phyloP scores from a whole-genome alignment of 1,140 invertebrate species.

The Aphelenchoides fujianensis region DNA sequence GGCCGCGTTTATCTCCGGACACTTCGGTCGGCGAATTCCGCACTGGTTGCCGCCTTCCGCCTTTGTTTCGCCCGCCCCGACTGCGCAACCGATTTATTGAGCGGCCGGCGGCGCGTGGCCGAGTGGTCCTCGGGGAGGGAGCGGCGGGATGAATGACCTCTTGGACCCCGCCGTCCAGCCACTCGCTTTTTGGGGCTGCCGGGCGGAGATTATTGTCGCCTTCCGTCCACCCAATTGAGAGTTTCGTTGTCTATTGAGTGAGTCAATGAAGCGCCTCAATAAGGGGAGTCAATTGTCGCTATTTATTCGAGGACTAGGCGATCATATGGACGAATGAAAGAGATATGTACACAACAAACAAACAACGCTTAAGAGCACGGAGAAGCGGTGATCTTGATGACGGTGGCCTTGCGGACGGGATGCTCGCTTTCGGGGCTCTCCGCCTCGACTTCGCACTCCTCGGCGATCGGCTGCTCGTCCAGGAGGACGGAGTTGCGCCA shows the following conservation, averaged over 20 bases:
- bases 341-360: background rate
- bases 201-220: too few species aligned
- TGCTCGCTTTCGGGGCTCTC: background rate
- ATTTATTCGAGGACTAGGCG: too few species aligned
- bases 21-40: too few species aligned
- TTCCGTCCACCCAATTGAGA: background rate
- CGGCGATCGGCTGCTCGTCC: background rate
- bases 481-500: constrained; percentile 1
- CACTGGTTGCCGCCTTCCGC: background rate
- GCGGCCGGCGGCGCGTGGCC: too few species aligned
- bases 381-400: constrained; percentile 1
- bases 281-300: too few species aligned
- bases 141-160: background rate
- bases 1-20: too few species aligned
- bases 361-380: background rate
- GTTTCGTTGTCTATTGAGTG: background rate
- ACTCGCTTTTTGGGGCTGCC: too few species aligned
- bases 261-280: too few species aligned
- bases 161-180: too few species aligned
- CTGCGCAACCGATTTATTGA: constrained; percentile 5
- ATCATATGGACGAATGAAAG: too few species aligned
- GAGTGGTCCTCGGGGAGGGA: too few species aligned
- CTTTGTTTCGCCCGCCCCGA: too few species aligned
- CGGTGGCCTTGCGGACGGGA: background rate
- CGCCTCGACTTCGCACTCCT: background rate